Conservation (phyloP, 1,140 invertebrate species). For the Ips nitidus region DNA sequence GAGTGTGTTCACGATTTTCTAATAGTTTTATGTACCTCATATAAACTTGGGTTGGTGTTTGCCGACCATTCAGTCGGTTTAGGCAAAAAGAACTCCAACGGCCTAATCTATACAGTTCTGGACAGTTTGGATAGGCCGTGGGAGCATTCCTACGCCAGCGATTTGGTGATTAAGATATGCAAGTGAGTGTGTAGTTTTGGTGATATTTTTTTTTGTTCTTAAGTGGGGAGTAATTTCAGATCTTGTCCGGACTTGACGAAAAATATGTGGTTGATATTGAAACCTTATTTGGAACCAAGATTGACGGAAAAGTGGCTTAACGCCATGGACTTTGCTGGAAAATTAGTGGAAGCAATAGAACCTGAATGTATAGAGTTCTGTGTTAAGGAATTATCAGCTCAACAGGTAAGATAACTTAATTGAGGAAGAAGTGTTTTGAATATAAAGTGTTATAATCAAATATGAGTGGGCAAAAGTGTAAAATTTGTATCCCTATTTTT, state of each 20-base stretch:
- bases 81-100: constrained; percentile 61
- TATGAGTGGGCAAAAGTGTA: background rate
- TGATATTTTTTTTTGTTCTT: constrained; percentile 9
- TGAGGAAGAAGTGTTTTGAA: background rate
- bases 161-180: constrained; percentile 65
- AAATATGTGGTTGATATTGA: constrained; percentile 60
- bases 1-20: constrained; percentile 65
- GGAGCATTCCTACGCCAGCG: constrained; percentile 63
- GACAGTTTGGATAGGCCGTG: constrained; percentile 65
- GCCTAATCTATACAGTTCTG: constrained; percentile 63
- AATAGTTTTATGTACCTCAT: constrained; percentile 67
- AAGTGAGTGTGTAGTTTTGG: constrained; percentile 18
- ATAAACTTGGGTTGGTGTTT: constrained; percentile 69
- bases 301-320: constrained; percentile 61
- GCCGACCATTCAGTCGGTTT: constrained; percentile 62
- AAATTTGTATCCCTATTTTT: constrained; percentile 14
- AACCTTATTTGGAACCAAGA: constrained; percentile 62
- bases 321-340: constrained; percentile 57
- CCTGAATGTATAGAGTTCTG: constrained; percentile 51
- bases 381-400: constrained; percentile 43
- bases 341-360: constrained; percentile 55
- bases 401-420: constrained; percentile 37
- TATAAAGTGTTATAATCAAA: background rate
- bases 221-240: constrained; percentile 20
- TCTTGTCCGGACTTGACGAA: constrained; percentile 73